Base-by-base conservation (phyloP, 2,888 invertebrate species). In the Emesis russula region DNA sequence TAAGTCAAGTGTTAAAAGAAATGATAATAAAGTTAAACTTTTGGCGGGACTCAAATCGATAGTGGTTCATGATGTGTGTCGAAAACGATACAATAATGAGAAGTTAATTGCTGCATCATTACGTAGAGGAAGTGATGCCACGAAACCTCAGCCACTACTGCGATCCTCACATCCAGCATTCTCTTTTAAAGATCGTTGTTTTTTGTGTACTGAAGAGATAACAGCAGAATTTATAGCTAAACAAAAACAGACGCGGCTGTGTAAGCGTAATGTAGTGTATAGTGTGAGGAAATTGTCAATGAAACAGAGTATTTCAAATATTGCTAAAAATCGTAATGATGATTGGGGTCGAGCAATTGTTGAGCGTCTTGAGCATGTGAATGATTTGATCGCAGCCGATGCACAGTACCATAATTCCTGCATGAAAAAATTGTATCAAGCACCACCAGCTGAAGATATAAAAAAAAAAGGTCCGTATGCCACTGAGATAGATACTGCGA, bases 21-120 rank as follows among this genome's bases (percentile, higher is more conserved):
- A 74, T 36, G 48, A 74, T 74, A 48, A 74, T 48, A 48, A 74
- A 74, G 41, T 74, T 41, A 74, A 41, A 74, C 74, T 74, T 74
- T 44, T 74, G 15, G 15, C 74, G n/a, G 31, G 74, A 18, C 7
- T 36, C 18, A 78, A 78, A 78, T 78, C 63, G 78, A 78, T 38
- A 66, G 41, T 33, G 78, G 68, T 78, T 78, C 58, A 63, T 63
- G 58, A 63, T 63, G 18, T 18, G 58, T 63, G 18, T 63, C 58
- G 58, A 63, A 63, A 63, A 63, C 58, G 58, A 63, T 63, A 63
- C 58, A 63, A 18, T 18, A 6, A 63, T 63, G 58, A 63, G 18
- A 58, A 58, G 48, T 58, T 63, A 63, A 18, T 63, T 5, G 18
- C 7, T 63, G 58, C 58, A 63, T 63, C 18, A 63, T 18, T 63